Evolutionary conservation across 2,888 invertebrate species (phyloP), one percentile per base, ranked within the genome.

Genomic region (Labia minor): DNA sequence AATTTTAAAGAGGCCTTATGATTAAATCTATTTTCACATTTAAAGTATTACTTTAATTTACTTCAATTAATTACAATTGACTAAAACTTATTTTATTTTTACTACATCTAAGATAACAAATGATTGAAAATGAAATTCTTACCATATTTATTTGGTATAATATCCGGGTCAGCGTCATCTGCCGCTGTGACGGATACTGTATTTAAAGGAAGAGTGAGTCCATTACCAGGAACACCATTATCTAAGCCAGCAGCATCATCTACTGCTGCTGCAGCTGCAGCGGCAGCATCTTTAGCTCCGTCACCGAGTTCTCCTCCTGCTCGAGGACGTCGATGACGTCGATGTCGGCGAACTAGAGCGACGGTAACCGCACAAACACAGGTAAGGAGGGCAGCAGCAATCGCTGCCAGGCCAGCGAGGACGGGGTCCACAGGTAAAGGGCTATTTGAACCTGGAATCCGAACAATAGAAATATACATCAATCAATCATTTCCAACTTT

Each of bases 131-230:
- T n/a, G n/a, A n/a, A n/a, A n/a, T n/a, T n/a, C 85, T 83, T 75
- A 92, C 92, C 91, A 79, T 91, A 90, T 78, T 92, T 88, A 81
- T 89, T 90, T 71, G 91, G 88, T 78, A 92, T 91, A 74, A 92
- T 90, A 78, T 92, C 92, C 63, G 92, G 91, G 80, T 92, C 91
- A 66, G 89, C 87, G 74, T 89, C 90, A 37, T 70, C 80, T 81
- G 75, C 79, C 79, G 72, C 68, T 65, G 71, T 66, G 37, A 71
- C 71, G 21, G 70, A 68, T 33, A 71, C 71, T 21, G 70, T 70
- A 62, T 69, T 69, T 64, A 70, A 69, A 21, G 69, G 69, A 19
- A 68, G 67, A 62, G 67, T 70, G 64, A 66, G 66, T 11, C 66
- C 67, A 14, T 65, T 64, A 19, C 66, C 69, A 26, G 68, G 65